phyloP scores from a whole-genome alignment of 2,888 invertebrate genomes.

The Drosophila kuntzei region DNA sequence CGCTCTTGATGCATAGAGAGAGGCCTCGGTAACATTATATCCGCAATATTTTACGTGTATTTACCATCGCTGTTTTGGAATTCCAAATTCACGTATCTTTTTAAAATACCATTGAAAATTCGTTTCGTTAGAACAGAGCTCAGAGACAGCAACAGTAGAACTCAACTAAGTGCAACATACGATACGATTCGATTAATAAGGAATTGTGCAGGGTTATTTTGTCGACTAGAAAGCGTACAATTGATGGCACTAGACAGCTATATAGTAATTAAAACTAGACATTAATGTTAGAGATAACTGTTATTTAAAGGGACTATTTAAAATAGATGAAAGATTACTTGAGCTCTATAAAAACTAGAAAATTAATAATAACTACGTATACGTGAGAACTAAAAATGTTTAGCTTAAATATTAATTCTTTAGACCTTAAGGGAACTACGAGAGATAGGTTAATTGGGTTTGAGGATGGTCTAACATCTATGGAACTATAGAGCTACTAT shows the following conservation, averaged over 20 bases:
- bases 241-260: slow-evolving; percentile 43
- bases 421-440: slow-evolving; percentile 2
- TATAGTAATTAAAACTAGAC: slow-evolving; percentile 26
- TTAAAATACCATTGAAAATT: slow-evolving; percentile 59
- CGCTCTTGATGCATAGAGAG: slow-evolving; percentile 66
- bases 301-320: neutral
- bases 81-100: slow-evolving; percentile 63
- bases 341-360: slow-evolving; percentile 1
- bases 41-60: slow-evolving; percentile 80
- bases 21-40: slow-evolving; percentile 54
- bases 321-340: neutral
- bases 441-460: neutral
- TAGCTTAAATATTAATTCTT: neutral
- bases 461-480: neutral
- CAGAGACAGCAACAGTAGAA: slow-evolving; percentile 64
- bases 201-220: slow-evolving; percentile 28
- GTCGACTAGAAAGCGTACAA: slow-evolving; percentile 63
- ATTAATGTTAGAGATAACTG: neutral
- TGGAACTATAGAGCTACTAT: slow-evolving; percentile 2
- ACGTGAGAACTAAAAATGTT: neutral
- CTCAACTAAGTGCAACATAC: slow-evolving; percentile 26
- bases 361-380: slow-evolving; percentile 2
- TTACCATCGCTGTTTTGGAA: slow-evolving; percentile 75
- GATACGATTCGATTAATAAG: neutral
- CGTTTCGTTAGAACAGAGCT: slow-evolving; percentile 19